phyloP scores from a whole-genome alignment of 2,113 vertebrate genomes.

The Vireo altiloquus region DNA sequence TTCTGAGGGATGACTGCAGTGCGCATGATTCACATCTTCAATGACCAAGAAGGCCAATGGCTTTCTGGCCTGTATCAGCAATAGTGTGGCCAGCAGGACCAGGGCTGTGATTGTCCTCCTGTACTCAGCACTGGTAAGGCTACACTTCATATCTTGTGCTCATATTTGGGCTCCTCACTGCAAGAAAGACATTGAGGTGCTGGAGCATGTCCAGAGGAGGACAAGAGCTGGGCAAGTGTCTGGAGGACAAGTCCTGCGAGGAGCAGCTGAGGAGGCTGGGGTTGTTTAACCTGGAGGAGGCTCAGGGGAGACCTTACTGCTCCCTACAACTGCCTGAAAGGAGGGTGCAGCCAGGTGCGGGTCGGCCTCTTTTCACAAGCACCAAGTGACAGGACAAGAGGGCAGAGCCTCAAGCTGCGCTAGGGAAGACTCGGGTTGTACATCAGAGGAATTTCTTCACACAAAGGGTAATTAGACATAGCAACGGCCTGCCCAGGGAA shows the following conservation, averaged over 20 bases:
- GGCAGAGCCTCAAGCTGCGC: not conserved
- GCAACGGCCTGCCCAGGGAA: not conserved
- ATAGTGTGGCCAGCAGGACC: not conserved
- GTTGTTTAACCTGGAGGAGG: not conserved
- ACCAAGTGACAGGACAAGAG: too few relatives aligned
- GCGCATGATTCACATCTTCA: rapidly evolving
- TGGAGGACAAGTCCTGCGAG: not conserved
- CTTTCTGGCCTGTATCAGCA: not conserved
- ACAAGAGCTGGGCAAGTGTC: not conserved
- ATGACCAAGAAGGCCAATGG: too few relatives aligned
- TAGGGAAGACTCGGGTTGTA: not conserved
- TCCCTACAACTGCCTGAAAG: not conserved
- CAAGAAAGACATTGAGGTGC: not conserved
- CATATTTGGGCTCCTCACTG: not conserved
- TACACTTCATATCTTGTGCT: rapidly evolving
- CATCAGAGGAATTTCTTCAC: not conserved
- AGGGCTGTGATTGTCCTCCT: not conserved
- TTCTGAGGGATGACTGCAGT: too few relatives aligned
- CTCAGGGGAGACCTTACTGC: too few relatives aligned
- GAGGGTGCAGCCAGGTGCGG: too few relatives aligned
- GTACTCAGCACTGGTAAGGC: not conserved
- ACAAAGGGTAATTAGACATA: not conserved
- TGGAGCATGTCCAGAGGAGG: not conserved
- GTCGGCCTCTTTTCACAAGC: not conserved
- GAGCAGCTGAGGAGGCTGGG: not conserved